Base-by-base conservation (phyloP, 2,797 vertebrate genomes). In the Mareca strepera region DNA sequence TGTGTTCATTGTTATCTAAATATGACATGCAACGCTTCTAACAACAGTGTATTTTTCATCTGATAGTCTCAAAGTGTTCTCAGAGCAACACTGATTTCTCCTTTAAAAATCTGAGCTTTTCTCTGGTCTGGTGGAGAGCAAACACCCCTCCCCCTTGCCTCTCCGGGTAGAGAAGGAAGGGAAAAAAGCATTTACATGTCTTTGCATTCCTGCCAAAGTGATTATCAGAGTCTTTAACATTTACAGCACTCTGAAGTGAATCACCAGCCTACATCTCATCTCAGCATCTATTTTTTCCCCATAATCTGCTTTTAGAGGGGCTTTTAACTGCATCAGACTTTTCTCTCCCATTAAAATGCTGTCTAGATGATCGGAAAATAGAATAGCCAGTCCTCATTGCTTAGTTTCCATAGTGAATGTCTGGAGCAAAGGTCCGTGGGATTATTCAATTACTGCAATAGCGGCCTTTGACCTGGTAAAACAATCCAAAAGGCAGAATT, bases 381-480 rank as follows among this genome's bases (percentile, higher is more conserved):
- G 82, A 91, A 95, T 92, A 92, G 81, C 73, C 92, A 48, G 66
- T 92, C 69, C 82, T 89, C 52, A 35, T 63, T 95, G 86, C 88
- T 95, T 63, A 79, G 93, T 92, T 95, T 90, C 91, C 94, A 95
- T 88, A 94, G 88, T 77, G 81, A 96, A 94, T 96, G 88, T 95
- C 92, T 96, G 93, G 93, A 92, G 91, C 85, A 97, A 95, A 97
- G 90, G 95, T 95, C 95, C 94, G 81, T 69, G 68, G 90, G 94
- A 92, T 95, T 96, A 96, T 97, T 96, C 94, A 96, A 77, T 97
- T 95, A 92, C 90, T 88, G 90, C 80, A 90, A 82, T 88, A 92
- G 82, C 79, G 87, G 69, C 92, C 94, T 97, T 92, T 96, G 94
- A 95, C 94, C 95, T 62, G 82, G 48, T 87, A 88, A 91, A 94